Percentiles rank a stretch among this genome's conserved stretches.
Evolutionary conservation across 2,113 vertebrate species (phyloP).

Genomic region (Suncus etruscus): DNA sequence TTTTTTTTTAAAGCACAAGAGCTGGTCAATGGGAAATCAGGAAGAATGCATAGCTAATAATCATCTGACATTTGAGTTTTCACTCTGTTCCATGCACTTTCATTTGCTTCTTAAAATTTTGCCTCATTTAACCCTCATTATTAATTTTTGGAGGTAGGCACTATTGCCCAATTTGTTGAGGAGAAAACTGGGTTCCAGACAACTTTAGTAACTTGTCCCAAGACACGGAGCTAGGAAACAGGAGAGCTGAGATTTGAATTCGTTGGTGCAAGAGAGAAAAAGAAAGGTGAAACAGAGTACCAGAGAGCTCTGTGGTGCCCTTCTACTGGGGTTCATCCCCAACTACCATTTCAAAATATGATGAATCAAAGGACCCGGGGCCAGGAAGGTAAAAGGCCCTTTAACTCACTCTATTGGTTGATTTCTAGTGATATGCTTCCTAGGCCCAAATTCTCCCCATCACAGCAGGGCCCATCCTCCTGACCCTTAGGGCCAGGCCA

Average conservation of each 20-base stretch:
- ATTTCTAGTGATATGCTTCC: not conserved
- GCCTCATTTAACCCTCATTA: not conserved
- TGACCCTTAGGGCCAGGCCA: not conserved
- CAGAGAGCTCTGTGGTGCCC: not conserved
- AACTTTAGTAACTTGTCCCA: not conserved
- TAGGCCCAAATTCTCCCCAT: rapidly evolving
- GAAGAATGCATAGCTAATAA: no score
- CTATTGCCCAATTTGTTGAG: not conserved
- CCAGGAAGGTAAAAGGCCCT: not conserved
- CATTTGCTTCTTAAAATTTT: not conserved
- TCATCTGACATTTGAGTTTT: not conserved
- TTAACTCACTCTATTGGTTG: not conserved
- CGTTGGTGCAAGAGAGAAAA: not conserved
- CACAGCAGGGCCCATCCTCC: not conserved
- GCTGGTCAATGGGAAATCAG: not conserved
- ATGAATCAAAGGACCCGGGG: not conserved
- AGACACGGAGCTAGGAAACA: not conserved
- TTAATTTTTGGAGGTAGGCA: not conserved
- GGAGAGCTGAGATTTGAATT: not conserved
- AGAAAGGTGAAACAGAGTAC: not conserved
- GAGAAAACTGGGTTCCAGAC: not conserved
- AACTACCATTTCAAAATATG: not conserved
- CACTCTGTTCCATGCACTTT: not conserved
- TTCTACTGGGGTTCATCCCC: not conserved
- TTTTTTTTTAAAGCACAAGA: not conserved